phyloP scores from a whole-genome alignment of 1,140 invertebrate species.

The Drosophila subpulchrella region DNA sequence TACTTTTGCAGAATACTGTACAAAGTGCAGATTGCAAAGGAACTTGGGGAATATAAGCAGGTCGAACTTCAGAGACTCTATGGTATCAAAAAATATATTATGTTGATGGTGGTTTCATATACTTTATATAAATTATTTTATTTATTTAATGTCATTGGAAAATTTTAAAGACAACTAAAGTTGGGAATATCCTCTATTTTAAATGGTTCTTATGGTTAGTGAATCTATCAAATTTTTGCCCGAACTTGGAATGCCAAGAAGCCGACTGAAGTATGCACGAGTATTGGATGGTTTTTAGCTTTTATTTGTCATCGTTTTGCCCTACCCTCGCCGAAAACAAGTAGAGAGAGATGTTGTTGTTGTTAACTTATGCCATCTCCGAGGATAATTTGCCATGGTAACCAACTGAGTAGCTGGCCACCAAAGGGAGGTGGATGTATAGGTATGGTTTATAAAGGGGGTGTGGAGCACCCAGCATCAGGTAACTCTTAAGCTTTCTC shows the following conservation, averaged over 20 bases:
- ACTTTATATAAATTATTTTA: neutral
- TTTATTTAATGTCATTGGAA: neutral
- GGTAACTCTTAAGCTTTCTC: constrained; percentile 74
- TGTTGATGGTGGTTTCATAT: neutral
- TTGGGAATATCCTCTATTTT: neutral
- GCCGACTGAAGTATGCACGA: constrained; percentile 32
- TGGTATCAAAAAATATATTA: too few species aligned
- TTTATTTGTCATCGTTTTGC: constrained; percentile 63
- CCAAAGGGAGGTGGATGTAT: constrained; percentile 36
- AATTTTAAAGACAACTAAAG: neutral
- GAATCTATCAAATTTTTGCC: constrained; percentile 17
- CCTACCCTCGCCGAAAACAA: constrained; percentile 45
- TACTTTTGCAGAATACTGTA: constrained; percentile 34
- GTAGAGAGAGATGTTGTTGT: constrained; percentile 50
- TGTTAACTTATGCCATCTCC: constrained; percentile 79
- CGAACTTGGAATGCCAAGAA: constrained; percentile 16
- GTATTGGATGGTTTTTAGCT: constrained; percentile 55
- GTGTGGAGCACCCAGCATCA: constrained; percentile 46
- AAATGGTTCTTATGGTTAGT: neutral
- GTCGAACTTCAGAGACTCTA: constrained; percentile 14
- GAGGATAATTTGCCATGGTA: constrained; percentile 78
- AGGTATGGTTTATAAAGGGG: neutral
- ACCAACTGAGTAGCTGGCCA: constrained; percentile 67
- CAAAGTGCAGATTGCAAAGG: constrained; percentile 2
- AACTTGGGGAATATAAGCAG: neutral